A percentile compares a stretch with the other conserved stretches of the same genome.
Conservation (phyloP, 2,797 vertebrate species). For the Phyllotis vaccarum region DNA sequence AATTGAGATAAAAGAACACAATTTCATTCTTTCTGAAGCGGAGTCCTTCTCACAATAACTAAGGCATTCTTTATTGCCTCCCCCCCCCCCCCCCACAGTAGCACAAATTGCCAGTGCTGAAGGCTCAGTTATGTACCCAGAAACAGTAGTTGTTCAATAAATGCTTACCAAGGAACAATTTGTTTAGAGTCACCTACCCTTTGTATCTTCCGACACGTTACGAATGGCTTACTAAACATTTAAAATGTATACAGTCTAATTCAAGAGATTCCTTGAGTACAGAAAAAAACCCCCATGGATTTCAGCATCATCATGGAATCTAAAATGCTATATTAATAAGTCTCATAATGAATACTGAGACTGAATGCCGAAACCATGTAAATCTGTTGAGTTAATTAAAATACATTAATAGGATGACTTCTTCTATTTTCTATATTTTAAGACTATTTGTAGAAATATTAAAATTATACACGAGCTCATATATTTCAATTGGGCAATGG, state of each 20-base stretch:
- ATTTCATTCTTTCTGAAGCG: neutral
- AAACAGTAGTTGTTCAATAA: neutral
- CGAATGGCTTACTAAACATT: neutral
- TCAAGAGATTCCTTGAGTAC: neutral
- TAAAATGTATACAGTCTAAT: neutral
- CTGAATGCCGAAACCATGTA: neutral
- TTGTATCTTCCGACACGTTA: neutral
- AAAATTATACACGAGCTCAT: neutral
- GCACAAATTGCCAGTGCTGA: neutral
- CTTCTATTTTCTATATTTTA: neutral
- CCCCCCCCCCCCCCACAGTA: too few relatives aligned
- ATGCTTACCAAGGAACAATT: neutral
- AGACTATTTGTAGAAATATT: neutral
- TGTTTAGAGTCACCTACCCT: neutral
- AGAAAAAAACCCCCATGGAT: neutral
- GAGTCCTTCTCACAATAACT: neutral
- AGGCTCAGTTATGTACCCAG: neutral
- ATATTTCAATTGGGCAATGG: neutral
- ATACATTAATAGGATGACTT: neutral
- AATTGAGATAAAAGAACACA: neutral
- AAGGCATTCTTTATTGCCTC: neutral
- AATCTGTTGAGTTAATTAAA: neutral
- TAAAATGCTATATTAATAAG: slow-evolving; percentile 2
- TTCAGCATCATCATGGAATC: neutral
- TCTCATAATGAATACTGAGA: neutral